These are phyloP conservation scores for Ovis canadensis DNA, from an alignment of 2,113 vertebrate genomes.

Conservation along the genomic window DNA sequence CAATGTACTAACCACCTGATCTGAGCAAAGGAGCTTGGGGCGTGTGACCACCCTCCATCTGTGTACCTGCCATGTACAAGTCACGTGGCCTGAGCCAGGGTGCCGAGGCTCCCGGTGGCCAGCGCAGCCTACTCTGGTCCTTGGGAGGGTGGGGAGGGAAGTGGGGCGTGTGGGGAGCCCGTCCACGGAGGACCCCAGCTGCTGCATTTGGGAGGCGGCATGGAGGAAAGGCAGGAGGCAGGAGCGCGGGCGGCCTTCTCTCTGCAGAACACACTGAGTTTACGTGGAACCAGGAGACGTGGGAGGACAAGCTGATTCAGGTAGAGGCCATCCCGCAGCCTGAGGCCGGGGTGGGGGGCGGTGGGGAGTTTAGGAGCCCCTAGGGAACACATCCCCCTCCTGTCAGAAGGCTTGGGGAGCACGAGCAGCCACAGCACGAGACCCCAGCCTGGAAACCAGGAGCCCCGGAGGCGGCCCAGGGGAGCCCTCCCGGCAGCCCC, in stretches of 20 bases:
- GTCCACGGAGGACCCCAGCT: rapidly evolving
- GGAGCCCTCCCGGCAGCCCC: rapidly evolving
- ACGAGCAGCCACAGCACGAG: not conserved
- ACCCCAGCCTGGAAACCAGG: no score
- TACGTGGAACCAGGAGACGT: slow-evolving; percentile 59
- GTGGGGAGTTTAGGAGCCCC: no score
- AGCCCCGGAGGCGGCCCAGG: no score
- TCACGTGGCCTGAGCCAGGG: not conserved
- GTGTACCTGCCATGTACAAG: rapidly evolving
- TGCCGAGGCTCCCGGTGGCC: not conserved
- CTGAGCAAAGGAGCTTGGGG: no score
- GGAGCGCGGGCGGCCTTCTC: not conserved
- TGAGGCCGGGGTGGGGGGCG: not conserved
- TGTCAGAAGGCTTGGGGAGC: not conserved
- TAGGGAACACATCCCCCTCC: not conserved
- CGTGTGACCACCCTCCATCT: rapidly evolving
- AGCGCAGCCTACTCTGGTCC: not conserved
- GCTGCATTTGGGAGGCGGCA: not conserved
- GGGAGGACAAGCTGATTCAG: slow-evolving; percentile 70
- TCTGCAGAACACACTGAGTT: slow-evolving; percentile 60
- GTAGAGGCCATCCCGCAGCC: not conserved
- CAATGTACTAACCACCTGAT: rapidly evolving
- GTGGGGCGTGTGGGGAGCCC: rapidly evolving
- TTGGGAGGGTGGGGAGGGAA: not conserved
- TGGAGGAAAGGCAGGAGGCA: not conserved